These are phyloP conservation scores for Lissonota sp. DNA, from an alignment of 2,888 invertebrate species.

Conservation along the genomic window DNA sequence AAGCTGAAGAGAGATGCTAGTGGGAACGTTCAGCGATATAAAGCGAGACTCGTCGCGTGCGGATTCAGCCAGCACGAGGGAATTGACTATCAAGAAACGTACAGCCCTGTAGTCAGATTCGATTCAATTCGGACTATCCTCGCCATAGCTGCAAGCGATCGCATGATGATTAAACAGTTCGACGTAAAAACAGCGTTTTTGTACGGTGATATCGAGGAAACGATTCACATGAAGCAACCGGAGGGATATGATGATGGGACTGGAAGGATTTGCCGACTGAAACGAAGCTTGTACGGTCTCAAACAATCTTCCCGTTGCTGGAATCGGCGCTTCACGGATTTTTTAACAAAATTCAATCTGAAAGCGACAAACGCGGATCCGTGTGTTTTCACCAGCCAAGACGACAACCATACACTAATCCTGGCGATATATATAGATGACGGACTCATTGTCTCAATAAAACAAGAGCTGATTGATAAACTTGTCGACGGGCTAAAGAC, in stretches of 20 bases:
- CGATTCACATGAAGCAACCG: conserved; percentile 27
- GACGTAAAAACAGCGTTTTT: conserved; percentile 30
- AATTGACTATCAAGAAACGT: conserved; percentile 21
- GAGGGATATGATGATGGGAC: conserved; percentile 34
- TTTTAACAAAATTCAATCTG: conserved; percentile 62
- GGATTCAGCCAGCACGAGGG: conserved; percentile 33
- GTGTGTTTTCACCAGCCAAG: conserved; percentile 71
- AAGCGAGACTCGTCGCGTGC: conserved; percentile 24
- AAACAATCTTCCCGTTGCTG: conserved; percentile 45
- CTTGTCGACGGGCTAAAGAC: conserved; percentile 54
- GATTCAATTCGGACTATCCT: conserved; percentile 18
- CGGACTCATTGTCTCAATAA: conserved; percentile 68
- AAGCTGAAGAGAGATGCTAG: conserved; percentile 23
- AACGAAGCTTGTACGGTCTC: conserved; percentile 33
- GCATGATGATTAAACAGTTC: conserved; percentile 7
- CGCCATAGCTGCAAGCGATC: conserved; percentile 12
- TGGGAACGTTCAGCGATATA: conserved; percentile 18
- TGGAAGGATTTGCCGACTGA: conserved; percentile 26
- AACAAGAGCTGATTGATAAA: conserved; percentile 53
- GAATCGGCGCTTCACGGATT: conserved; percentile 42
- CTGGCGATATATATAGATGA: conserved; percentile 76
- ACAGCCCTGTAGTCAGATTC: conserved; percentile 21
- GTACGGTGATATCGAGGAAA: conserved; percentile 14
- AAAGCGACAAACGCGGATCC: conserved; percentile 72
- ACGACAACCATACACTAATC: conserved; percentile 61